Conservation (phyloP, 2,113 vertebrate genomes). For the Vimba vimba region DNA sequence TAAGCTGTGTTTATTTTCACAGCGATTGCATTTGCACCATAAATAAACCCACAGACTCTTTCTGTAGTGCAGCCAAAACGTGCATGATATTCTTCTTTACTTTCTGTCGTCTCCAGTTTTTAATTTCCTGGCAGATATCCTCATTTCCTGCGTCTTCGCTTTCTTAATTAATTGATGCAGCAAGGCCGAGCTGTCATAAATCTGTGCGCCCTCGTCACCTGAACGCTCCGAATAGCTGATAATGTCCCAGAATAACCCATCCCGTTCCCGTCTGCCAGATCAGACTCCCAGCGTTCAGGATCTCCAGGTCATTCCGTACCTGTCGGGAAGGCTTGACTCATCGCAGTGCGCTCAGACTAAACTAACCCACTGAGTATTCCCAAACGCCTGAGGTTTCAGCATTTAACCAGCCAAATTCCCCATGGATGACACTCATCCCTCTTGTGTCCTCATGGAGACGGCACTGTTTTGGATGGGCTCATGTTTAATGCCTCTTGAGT, state of each 20-base stretch:
- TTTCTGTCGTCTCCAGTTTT: conserved; percentile 12
- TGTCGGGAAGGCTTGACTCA: conserved; percentile 57
- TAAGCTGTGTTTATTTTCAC: conserved; percentile 6
- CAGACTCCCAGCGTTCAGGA: too few relatives aligned
- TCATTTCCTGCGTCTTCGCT: conserved; percentile 17
- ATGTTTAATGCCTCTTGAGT: conserved; percentile 44
- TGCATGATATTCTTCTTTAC: not conserved
- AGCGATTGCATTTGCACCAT: conserved; percentile 10
- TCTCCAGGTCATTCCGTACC: conserved; percentile 15
- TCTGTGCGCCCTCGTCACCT: not conserved
- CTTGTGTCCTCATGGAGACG: conserved; percentile 40
- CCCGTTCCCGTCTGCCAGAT: not conserved
- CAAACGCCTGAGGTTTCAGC: conserved; percentile 47
- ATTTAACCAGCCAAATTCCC: conserved; percentile 45
- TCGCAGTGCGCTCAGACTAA: conserved; percentile 8
- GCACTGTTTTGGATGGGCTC: conserved; percentile 53
- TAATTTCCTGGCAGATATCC: conserved; percentile 33
- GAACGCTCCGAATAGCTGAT: not conserved
- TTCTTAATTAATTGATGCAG: not conserved
- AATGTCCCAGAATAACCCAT: conserved; percentile 10
- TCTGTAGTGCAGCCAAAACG: conserved; percentile 20
- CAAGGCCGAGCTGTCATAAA: not conserved
- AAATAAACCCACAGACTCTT: conserved; percentile 30
- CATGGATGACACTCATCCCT: conserved; percentile 39
- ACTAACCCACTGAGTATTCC: conserved; percentile 22